phyloP scores from a whole-genome alignment of 1,140 invertebrate species.

The Drosophila simulans region DNA sequence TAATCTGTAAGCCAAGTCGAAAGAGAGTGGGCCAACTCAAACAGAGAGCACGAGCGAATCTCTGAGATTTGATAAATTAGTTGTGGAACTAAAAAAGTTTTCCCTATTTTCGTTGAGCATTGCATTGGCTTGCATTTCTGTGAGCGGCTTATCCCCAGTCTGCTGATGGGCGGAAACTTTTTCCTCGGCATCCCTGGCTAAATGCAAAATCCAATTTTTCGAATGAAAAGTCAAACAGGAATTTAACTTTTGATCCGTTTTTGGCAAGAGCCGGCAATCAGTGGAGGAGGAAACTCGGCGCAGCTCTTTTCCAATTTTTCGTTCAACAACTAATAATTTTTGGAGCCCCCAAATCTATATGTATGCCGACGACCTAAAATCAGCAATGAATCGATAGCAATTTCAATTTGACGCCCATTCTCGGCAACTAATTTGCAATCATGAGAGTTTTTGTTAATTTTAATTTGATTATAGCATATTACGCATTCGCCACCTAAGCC shows the following conservation, averaged over 20 bases:
- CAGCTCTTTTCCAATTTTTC: constrained; percentile 13
- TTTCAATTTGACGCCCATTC: constrained; percentile 71
- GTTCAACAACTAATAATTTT: constrained; percentile 30
- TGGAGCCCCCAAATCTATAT: constrained; percentile 33
- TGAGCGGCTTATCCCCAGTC: constrained; percentile 56
- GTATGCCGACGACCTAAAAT: not conserved
- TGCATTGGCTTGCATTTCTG: constrained; percentile 45
- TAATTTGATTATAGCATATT: constrained; percentile 75
- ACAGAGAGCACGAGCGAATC: constrained; percentile 69
- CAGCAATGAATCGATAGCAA: constrained; percentile 38
- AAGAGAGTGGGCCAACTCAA: constrained; percentile 48
- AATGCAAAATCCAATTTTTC: constrained; percentile 83
- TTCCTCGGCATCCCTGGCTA: constrained; percentile 43
- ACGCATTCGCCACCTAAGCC: constrained; percentile 25
- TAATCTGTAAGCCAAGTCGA: constrained; percentile 31
- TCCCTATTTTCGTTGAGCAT: constrained; percentile 38
- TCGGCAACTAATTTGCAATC: constrained; percentile 77
- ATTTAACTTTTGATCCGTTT: constrained; percentile 83
- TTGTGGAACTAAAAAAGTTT: constrained; percentile 73
- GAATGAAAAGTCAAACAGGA: constrained; percentile 83
- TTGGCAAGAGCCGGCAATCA: constrained; percentile 63
- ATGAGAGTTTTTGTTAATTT: constrained; percentile 78
- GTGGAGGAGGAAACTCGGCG: constrained; percentile 4
- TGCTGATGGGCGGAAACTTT: constrained; percentile 53
- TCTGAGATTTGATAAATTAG: constrained; percentile 82